Evolutionary conservation across 2,888 invertebrate species (phyloP).

Genomic region (Torymus aiolomorphi): DNA sequence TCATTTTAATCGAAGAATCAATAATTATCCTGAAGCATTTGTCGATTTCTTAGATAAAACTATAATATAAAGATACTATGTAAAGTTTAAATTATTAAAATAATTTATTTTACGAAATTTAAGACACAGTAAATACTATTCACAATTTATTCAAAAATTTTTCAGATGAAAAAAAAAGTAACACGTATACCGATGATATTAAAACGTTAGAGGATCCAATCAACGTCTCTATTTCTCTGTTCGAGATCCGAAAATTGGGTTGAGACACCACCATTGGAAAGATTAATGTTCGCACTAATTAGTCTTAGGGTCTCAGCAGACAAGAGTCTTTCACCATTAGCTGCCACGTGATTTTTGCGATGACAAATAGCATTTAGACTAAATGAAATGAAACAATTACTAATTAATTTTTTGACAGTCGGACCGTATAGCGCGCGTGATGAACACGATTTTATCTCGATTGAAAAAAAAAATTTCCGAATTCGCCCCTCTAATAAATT

Average conservation of each 20-base stretch:
- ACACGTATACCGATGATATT: conserved; percentile 33
- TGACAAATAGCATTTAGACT: conserved; percentile 60
- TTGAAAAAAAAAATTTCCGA: too few relatives aligned
- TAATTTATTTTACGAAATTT: too few relatives aligned
- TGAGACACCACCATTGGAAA: conserved; percentile 69
- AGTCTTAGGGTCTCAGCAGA: conserved; percentile 68
- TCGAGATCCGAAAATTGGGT: conserved; percentile 71
- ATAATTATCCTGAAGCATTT: too few relatives aligned
- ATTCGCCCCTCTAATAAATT: too few relatives aligned
- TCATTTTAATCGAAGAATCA: too few relatives aligned
- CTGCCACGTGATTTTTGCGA: conserved; percentile 69
- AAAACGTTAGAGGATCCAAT: conserved; percentile 66
- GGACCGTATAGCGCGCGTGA: not conserved
- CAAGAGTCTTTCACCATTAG: conserved; percentile 69
- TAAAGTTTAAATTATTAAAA: too few relatives aligned
- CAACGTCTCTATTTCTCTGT: conserved; percentile 67
- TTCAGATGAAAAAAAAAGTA: not conserved
- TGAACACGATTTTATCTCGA: too few relatives aligned
- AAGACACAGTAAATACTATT: too few relatives aligned
- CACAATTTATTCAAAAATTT: not conserved
- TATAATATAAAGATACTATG: too few relatives aligned
- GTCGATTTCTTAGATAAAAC: too few relatives aligned
- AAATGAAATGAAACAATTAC: conserved; percentile 37
- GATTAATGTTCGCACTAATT: conserved; percentile 74
- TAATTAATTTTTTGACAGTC: conserved; percentile 53